phyloP scores from a whole-genome alignment of 2,113 vertebrate genomes.

The Nasalis larvatus region DNA sequence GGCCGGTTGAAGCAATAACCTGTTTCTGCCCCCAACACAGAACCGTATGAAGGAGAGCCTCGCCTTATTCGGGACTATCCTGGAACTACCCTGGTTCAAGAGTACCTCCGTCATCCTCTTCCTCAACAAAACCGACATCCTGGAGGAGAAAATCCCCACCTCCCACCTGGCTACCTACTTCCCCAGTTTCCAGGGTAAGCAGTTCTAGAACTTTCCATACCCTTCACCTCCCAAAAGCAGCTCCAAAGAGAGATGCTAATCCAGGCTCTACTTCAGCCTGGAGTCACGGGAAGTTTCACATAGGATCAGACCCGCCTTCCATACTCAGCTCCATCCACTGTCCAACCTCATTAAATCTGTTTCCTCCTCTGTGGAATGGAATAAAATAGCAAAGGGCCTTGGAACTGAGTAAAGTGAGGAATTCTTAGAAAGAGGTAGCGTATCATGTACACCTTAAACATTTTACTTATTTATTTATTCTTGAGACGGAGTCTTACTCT shows the following conservation, averaged over 20 bases:
- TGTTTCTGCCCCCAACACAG: slow-evolving; percentile 69
- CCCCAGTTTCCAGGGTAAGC: slow-evolving; percentile 87
- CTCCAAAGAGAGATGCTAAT: too few relatives aligned
- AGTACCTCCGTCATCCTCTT: slow-evolving; percentile 93
- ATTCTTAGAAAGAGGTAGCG: accelerated
- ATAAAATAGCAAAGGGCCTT: neutral
- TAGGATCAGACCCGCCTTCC: neutral
- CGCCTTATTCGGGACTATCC: slow-evolving; percentile 92
- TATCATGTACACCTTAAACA: neutral
- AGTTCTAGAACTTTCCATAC: neutral
- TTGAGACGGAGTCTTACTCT: too few relatives aligned
- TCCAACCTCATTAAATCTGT: neutral
- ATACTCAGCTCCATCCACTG: too few relatives aligned
- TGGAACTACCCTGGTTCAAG: slow-evolving; percentile 91
- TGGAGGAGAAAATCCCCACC: slow-evolving; percentile 90
- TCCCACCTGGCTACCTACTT: slow-evolving; percentile 92
- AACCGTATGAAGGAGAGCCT: slow-evolving; percentile 95
- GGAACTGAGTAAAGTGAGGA: too few relatives aligned
- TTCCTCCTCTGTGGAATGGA: neutral
- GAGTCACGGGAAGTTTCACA: neutral
- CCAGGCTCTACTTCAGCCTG: neutral
- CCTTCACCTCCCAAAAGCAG: neutral
- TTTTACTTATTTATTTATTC: too few relatives aligned
- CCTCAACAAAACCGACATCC: slow-evolving; percentile 94
- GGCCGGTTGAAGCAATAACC: accelerated